Evolutionary conservation across 2,113 vertebrate species (phyloP), one percentile per base, ranked within the genome.

Genomic region (Thalassarche chlororhynchos): DNA sequence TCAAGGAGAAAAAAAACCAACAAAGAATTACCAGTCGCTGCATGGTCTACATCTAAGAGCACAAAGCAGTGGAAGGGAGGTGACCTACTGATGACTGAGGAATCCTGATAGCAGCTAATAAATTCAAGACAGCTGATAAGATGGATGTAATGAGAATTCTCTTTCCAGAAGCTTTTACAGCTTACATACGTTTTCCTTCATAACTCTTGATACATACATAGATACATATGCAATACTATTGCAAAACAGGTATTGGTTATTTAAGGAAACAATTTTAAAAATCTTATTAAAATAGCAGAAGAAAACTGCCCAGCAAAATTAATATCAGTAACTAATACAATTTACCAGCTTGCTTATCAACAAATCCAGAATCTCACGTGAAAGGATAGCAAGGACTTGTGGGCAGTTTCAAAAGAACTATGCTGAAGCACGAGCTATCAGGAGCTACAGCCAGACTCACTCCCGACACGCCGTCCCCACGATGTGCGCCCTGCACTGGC

Each of bases 401-500:
- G 54, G 52, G 60, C 68, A 62, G 49, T 85, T 70, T 80, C 10
- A 19, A 61, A 29, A 38, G n/a, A 64, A 8, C 12, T n/a, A 10
- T 10, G 47, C n/a, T 9, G 28, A 20, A 68, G 70, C 38, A 57
- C 0, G 10, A 87, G 68, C 69, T 68, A 16, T 2, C 10, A 31
- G 78, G 15, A 66, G 60, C 60, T 66, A 16, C 11, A 38, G 12
- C 17, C 14, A 90, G 54, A 98, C 99, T 99, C 98, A 99, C 99
- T 98, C 93, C 4, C 31, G 98, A 93, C 99, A 99, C 19, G 96
- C 40, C 1, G 49, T 97, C 42, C 99, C 99, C 52, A 97, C 91
- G 8, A 99, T 2, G 9, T 99, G 98, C 1, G 97, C 96, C 89
- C 98, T 98, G 95, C 99, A 99, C 36, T 6, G 94, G 96, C 99